These are phyloP conservation scores for Tetraneura akinire DNA, from an alignment of 1,140 invertebrate genomes.

Conservation along the genomic window DNA sequence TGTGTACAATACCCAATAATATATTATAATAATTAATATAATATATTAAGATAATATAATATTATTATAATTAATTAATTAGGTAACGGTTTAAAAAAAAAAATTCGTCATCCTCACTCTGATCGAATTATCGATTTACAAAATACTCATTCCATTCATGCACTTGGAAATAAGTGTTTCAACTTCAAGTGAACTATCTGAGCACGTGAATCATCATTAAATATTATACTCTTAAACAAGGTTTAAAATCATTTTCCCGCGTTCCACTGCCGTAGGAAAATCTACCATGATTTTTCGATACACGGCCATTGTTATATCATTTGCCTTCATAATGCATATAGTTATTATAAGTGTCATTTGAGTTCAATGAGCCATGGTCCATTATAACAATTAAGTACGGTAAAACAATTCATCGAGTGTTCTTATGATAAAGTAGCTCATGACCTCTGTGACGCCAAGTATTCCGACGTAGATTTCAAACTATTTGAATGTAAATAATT, in stretches of 20 bases:
- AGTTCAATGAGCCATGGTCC: neutral
- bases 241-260: neutral
- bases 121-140: too few relatives aligned
- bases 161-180: too few relatives aligned
- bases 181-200: neutral
- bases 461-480: too few relatives aligned
- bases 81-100: too few relatives aligned
- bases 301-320: neutral
- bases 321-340: neutral
- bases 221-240: conserved; percentile 6
- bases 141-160: too few relatives aligned
- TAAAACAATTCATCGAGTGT: neutral
- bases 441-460: neutral
- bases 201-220: conserved; percentile 17
- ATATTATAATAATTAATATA: too few relatives aligned
- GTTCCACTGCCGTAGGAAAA: neutral
- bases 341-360: neutral
- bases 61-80: too few relatives aligned
- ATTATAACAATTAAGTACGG: neutral
- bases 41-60: too few relatives aligned
- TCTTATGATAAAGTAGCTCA: neutral
- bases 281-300: neutral
- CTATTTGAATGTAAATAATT: too few relatives aligned
- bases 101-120: too few relatives aligned
- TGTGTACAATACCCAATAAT: too few relatives aligned